Base-by-base conservation (phyloP, 2,888 invertebrate genomes). In the Drosophila borborema region DNA sequence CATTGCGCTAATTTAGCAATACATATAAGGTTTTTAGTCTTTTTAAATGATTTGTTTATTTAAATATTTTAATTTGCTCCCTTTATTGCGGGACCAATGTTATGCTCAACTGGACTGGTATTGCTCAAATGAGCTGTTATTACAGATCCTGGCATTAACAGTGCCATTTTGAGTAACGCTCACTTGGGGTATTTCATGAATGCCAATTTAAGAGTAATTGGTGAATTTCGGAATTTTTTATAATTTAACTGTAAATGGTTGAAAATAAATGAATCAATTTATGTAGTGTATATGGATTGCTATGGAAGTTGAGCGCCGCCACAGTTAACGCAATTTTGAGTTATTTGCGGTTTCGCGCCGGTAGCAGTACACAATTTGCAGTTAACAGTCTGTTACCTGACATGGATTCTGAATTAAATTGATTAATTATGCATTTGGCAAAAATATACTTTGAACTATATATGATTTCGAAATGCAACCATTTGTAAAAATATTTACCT, bases 81-180 rank as follows among this genome's bases (percentile, higher is more conserved):
- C 46, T 61, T 20, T 62, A 62, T 49, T 54, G 61, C 65, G 63
- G 43, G 65, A 53, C 16, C 2, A 58, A 48, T 71, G 71, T 74
- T 74, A 68, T 59, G 56, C 73, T 74, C 56, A 61, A 61, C n/a
- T 36, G 41, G n/a, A 8, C 40, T 60, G 71, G 18, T 38, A 20
- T 0, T 31, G 40, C 77, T 77, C 64, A 64, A 40, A 16, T 56
- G 64, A 68, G 46, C 73, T 77, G 64, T 64, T 65, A 55, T n/a
- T 1, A 16, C 31, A 61, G 20, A 66, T 49, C 20, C 20, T 38
- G 16, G 9, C 12, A 18, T 56, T 1, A 65, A 58, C 69, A 61
- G 64, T 70, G 60, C 58, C 74, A 61, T 46, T 45, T 49, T 48
- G 78, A 78, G 77, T 64, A 36, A 53, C 10, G 12, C 5, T 2